Percentiles rank a stretch among this genome's conserved stretches.
Evolutionary conservation across 2,888 invertebrate genomes (phyloP).

Genomic region (Nemurella pictetii): DNA sequence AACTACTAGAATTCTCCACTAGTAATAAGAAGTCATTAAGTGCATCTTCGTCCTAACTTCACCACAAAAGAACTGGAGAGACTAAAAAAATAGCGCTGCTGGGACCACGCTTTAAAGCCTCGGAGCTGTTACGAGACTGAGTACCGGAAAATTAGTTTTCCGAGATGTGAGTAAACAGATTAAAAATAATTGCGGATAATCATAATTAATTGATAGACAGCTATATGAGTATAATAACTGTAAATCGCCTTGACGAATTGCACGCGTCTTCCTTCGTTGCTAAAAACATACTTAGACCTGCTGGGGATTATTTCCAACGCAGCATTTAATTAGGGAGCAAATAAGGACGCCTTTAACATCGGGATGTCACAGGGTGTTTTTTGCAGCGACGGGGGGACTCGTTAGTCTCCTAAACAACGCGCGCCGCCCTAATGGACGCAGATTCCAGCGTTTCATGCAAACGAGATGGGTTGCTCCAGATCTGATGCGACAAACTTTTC

Average conservation of each 20-base stretch:
- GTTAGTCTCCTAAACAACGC: background rate
- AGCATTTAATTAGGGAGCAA: background rate
- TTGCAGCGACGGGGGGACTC: background rate
- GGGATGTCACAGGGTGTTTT: background rate
- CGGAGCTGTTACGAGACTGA: background rate
- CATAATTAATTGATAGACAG: background rate
- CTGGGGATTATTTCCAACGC: background rate
- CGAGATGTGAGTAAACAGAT: background rate
- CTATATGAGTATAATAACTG: background rate
- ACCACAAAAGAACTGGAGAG: background rate
- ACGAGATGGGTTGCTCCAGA: no score
- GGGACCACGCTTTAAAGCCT: background rate
- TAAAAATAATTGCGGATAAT: background rate
- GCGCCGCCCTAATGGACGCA: background rate
- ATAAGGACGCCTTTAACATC: background rate
- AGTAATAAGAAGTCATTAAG: background rate
- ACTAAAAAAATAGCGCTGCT: background rate
- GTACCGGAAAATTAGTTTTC: background rate
- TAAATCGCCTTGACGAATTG: background rate
- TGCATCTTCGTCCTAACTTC: background rate
- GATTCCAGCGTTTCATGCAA: background rate
- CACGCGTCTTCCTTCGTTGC: background rate
- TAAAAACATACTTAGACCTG: background rate
- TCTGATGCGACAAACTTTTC: no score
- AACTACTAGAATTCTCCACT: background rate